These are phyloP conservation scores for Rhinogobius similis DNA, from an alignment of 2,113 vertebrate genomes.

Conservation along the genomic window DNA sequence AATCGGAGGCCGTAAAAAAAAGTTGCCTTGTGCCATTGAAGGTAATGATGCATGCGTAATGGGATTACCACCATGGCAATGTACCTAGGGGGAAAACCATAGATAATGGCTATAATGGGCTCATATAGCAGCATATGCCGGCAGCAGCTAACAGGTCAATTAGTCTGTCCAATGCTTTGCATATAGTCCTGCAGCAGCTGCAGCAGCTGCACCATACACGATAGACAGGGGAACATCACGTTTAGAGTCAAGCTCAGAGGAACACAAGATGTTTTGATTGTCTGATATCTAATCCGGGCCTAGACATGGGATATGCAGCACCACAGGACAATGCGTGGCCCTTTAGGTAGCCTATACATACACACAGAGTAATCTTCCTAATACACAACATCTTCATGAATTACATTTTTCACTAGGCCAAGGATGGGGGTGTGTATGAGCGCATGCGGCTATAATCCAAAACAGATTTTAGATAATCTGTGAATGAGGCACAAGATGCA, in stretches of 20 bases:
- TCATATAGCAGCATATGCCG: conserved; percentile 51
- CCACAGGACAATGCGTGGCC: conserved; percentile 55
- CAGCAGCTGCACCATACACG: conserved; percentile 4
- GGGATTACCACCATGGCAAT: conserved; percentile 67
- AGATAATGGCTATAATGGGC: conserved; percentile 64
- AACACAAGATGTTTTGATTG: conserved; percentile 47
- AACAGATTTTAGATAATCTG: conserved; percentile 77
- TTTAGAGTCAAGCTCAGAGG: not conserved
- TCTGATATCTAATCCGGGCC: conserved; percentile 70
- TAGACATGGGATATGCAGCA: conserved; percentile 66
- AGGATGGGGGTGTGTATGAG: conserved; percentile 27
- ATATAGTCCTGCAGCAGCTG: conserved; percentile 46
- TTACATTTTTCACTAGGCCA: conserved; percentile 66
- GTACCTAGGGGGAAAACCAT: conserved; percentile 66
- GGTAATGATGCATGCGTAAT: conserved; percentile 77
- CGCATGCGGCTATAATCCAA: conserved; percentile 71
- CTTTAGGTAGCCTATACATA: conserved; percentile 57
- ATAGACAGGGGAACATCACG: conserved; percentile 4
- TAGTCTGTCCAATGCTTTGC: conserved; percentile 60
- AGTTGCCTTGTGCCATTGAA: conserved; percentile 71
- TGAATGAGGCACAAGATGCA: conserved; percentile 58
- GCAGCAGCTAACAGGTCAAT: conserved; percentile 74
- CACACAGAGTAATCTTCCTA: conserved; percentile 58
- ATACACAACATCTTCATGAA: conserved; percentile 61
- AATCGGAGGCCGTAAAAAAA: conserved; percentile 67